Percentiles rank a stretch among this genome's conserved stretches.
Evolutionary conservation across 2,113 vertebrate genomes (phyloP).

Genomic region (Neomonachus schauinslandi): DNA sequence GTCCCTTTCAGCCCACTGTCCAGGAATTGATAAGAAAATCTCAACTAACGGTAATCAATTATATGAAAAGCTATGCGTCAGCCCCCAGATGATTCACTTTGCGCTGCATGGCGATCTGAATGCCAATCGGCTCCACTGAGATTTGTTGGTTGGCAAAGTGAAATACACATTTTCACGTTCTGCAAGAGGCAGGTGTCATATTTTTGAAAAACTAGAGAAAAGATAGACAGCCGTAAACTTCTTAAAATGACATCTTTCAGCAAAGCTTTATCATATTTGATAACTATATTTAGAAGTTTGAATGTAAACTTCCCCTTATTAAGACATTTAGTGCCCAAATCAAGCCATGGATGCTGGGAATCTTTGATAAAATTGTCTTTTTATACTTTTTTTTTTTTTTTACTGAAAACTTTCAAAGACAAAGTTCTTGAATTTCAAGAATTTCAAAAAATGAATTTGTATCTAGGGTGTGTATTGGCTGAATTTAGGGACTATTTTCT

Average conservation of each 20-base stretch:
- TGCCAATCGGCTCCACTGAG: not conserved
- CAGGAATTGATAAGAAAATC: not conserved
- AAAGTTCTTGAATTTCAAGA: not conserved
- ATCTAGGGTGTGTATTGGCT: not conserved
- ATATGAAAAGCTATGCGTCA: not conserved
- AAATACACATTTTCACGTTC: not conserved
- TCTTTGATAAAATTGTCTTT: not conserved
- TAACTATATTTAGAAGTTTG: not conserved
- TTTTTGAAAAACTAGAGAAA: not conserved
- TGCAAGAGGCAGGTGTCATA: not conserved
- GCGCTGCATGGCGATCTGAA: not conserved
- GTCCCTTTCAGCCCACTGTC: not conserved
- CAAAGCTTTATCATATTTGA: not conserved
- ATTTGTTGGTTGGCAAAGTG: not conserved
- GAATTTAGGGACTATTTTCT: not conserved
- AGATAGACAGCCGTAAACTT: not conserved
- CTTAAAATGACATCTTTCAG: not conserved
- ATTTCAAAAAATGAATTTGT: not conserved
- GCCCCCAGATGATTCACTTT: fast-evolving
- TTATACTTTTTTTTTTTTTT: not conserved
- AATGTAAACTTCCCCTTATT: not conserved
- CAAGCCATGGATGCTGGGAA: not conserved
- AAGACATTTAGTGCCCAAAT: not conserved
- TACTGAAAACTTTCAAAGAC: not conserved
- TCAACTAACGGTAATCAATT: not conserved